Conservation (phyloP, 92 coral and sea anemone genomes). For the Nematostella vectensis region DNA sequence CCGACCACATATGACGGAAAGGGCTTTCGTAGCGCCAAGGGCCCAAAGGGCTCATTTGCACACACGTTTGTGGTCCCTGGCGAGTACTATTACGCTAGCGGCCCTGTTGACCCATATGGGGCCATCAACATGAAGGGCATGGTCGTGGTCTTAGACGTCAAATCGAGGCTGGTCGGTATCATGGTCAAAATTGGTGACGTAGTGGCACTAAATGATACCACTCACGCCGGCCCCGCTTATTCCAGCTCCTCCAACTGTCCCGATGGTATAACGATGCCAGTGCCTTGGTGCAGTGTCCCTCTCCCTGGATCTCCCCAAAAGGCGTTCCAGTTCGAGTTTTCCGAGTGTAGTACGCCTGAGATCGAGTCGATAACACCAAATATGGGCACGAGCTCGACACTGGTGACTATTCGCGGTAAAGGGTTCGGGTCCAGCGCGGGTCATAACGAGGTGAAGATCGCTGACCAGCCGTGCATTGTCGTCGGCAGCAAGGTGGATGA, state of each 20-base stretch:
- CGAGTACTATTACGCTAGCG: constrained; percentile 66
- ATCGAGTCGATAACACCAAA: constrained; percentile 62
- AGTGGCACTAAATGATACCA: constrained; percentile 21
- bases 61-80: constrained; percentile 57
- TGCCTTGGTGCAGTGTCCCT: constrained; percentile 20
- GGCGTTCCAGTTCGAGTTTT: constrained; percentile 38
- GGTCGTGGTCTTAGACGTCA: constrained; percentile 32
- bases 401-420: constrained; percentile 51
- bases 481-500: constrained; percentile 28
- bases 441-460: constrained; percentile 54
- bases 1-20: constrained; percentile 53
- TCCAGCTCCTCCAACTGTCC: constrained; percentile 29
- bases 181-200: constrained; percentile 39
- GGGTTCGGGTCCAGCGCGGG: constrained; percentile 51
- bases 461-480: constrained; percentile 41
- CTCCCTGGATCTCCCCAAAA: constrained; percentile 5
- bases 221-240: constrained; percentile 18
- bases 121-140: constrained; percentile 69
- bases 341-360: constrained; percentile 69
- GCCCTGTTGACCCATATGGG: constrained; percentile 55
- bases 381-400: constrained; percentile 47
- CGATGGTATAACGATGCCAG: constrained; percentile 24
- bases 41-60: constrained; percentile 49
- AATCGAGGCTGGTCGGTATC: constrained; percentile 19
- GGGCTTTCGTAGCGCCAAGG: constrained; percentile 60